Conservation (phyloP, 2,888 invertebrate species). For the Drosophila testacea region DNA sequence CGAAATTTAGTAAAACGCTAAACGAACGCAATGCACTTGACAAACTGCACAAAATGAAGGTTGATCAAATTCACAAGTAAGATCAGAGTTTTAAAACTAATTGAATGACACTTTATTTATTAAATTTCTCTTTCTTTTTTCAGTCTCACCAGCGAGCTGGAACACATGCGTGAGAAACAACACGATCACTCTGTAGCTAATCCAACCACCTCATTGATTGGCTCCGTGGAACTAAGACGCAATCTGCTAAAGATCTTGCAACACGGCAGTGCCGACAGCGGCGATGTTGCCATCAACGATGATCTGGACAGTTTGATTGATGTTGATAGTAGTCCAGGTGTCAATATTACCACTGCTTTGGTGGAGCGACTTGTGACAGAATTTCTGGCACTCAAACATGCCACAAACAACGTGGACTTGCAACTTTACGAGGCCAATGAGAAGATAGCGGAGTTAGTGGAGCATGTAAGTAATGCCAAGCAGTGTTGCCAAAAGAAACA, state of each 20-base stretch:
- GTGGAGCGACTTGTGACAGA: constrained; percentile 83
- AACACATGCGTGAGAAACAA: constrained; percentile 74
- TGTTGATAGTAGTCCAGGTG: constrained; percentile 70
- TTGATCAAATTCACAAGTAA: constrained; percentile 81
- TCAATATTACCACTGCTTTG: constrained; percentile 77
- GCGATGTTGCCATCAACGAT: constrained; percentile 63
- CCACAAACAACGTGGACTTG: constrained; percentile 82
- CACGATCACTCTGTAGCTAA: constrained; percentile 31
- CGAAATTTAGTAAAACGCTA: constrained; percentile 75
- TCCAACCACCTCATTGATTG: constrained; percentile 39
- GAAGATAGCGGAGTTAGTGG: constrained; percentile 84
- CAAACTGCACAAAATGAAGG: constrained; percentile 83
- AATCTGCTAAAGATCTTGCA: constrained; percentile 84
- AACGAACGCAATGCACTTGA: constrained; percentile 82
- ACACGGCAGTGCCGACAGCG: constrained; percentile 67
- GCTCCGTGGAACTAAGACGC: constrained; percentile 79
- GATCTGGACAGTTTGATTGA: constrained; percentile 84
- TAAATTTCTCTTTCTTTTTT: too few relatives aligned
- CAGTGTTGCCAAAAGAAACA: not conserved
- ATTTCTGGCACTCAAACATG: constrained; percentile 81
- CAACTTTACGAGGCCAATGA: constrained; percentile 85
- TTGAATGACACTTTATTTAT: not conserved
- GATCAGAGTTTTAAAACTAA: not conserved
- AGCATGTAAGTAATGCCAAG: constrained; percentile 76
- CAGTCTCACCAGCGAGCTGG: constrained; percentile 68